Evolutionary conservation across 2,888 invertebrate species (phyloP).

Genomic region (Eudemis profundana): DNA sequence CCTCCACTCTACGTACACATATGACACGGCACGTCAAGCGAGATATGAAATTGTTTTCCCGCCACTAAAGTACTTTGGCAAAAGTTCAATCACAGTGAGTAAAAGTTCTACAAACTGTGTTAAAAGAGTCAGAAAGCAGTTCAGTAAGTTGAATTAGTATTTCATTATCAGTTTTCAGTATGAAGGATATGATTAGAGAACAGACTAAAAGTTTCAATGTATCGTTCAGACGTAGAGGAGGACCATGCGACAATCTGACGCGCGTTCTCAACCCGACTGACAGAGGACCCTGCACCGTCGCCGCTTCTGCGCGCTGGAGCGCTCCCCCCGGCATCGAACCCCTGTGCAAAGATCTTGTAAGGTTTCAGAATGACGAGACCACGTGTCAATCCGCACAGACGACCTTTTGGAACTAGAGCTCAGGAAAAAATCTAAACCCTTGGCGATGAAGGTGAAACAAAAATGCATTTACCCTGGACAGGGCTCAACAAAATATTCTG

Average conservation of each 20-base stretch:
- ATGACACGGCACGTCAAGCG: conserved; percentile 84
- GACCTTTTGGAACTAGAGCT: conserved; percentile 21
- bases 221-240: conserved; percentile 58
- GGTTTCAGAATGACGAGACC: conserved; percentile 57
- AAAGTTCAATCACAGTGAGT: conserved; percentile 60
- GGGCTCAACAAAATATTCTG: not conserved
- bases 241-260: conserved; percentile 66
- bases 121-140: conserved; percentile 34
- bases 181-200: conserved; percentile 68
- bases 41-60: conserved; percentile 84
- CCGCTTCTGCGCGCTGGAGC: conserved; percentile 84
- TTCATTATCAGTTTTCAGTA: conserved; percentile 53
- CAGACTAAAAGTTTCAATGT: conserved; percentile 77
- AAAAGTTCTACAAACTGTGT: conserved; percentile 48
- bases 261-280: conserved; percentile 80
- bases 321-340: conserved; percentile 84
- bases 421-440: not conserved
- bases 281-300: conserved; percentile 81
- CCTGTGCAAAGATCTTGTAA: conserved; percentile 71
- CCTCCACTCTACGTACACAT: conserved; percentile 82
- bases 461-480: conserved; percentile 26
- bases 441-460: conserved; percentile 9
- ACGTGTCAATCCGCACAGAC: conserved; percentile 27
- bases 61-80: conserved; percentile 80
- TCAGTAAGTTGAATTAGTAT: conserved; percentile 21